Evolutionary conservation across 2,797 vertebrate genomes (phyloP), one percentile per base, ranked within the genome.

Genomic region (Spizella passerina): DNA sequence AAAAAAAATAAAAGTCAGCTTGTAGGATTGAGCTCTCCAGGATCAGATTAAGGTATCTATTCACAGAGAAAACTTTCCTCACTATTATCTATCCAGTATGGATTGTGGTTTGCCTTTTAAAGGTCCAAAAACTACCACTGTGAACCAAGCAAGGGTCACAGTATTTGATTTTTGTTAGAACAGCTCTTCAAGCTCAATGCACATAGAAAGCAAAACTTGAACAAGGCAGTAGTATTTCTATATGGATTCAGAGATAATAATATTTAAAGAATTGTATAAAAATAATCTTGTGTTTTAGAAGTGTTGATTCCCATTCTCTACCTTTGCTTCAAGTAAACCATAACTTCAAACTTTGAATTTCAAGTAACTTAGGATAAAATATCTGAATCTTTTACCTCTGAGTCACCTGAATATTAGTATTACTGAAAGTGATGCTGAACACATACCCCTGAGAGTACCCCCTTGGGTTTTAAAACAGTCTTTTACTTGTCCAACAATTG

Each of bases 1-100:
- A 3, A n/a, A 66, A 63, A 53, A 27, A 19, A 6, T 4, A 43
- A 27, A 22, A 10, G 1, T 30, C 34, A 32, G 0, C 29, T 39
- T 30, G 6, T 36, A 69, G 10, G 7, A 32, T 4, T 87, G 26
- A 66, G 32, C 3, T 49, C 10, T 75, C 18, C 56, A 70, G 34
- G 47, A 61, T 14, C 34, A 46, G 44, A 79, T 63, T 49, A 38
- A 49, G 20, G 7, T 57, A 41, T 46, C 13, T 73, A 21, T 83
- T 69, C 30, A 41, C 5, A 57, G 5, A 9, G 7, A 53, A 53
- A 70, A n/a, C 3, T 47, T 91, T 55, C 11, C 30, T 32, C 20
- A 27, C 2, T 36, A 20, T 39, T 39, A 32, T 44, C 53, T 60
- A 5, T 64, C 46, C 27, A 41, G 8, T 41, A 39, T 16, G 39